These are phyloP conservation scores for Excalfactoria chinensis DNA, from an alignment of 2,113 vertebrate species.

Conservation along the genomic window DNA sequence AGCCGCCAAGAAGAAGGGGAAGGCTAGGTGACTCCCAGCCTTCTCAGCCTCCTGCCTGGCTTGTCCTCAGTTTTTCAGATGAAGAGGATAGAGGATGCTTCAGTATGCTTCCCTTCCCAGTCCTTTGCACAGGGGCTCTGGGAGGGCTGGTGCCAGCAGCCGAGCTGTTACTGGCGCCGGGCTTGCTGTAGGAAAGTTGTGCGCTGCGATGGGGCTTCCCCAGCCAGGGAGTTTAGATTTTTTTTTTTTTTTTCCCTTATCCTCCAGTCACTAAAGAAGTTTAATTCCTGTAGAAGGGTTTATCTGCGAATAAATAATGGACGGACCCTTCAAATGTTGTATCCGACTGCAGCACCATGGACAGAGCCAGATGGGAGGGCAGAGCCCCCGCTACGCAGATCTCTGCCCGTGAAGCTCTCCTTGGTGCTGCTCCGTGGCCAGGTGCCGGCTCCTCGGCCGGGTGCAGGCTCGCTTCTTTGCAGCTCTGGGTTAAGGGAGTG, in stretches of 20 bases:
- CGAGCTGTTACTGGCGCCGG: background rate
- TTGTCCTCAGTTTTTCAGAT: background rate
- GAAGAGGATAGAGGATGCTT: background rate
- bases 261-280: background rate
- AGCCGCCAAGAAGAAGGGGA: background rate
- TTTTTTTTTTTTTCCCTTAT: background rate
- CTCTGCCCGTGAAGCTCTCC: background rate
- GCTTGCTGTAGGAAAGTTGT: background rate
- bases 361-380: background rate
- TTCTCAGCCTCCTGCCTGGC: background rate
- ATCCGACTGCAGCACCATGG: background rate
- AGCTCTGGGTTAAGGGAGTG: rapidly evolving
- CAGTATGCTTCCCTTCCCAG: background rate
- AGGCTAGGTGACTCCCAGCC: background rate
- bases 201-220: background rate
- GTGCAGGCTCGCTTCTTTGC: background rate
- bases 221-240: background rate
- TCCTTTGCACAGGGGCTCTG: rapidly evolving
- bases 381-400: background rate
- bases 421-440: background rate
- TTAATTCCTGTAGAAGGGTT: background rate
- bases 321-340: rapidly evolving
- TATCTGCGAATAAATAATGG: rapidly evolving
- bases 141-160: background rate
- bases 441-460: background rate